Base-by-base conservation (phyloP, 53 echinoderm and acorn worm genomes). In the Paelopatides confundens region DNA sequence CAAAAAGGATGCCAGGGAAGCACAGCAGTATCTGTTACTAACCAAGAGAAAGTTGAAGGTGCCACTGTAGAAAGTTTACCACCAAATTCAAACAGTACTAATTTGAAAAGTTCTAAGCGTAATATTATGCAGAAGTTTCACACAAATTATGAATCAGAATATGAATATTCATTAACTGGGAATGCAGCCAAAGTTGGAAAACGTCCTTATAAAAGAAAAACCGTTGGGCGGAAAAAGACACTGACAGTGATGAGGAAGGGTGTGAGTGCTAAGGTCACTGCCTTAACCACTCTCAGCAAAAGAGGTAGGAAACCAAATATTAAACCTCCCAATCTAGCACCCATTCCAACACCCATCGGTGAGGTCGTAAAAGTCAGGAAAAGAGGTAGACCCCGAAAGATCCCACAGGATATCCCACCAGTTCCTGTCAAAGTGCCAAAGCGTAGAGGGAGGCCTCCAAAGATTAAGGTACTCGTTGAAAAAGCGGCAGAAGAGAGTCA, bases 371-470 rank as follows among this genome's bases (percentile, higher is more conserved):
- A 91, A 65, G 36, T 82, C 34, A 82, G 84, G 62, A 91, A 91
- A 76, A 69, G 87, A 82, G 91, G 91, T 30, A 82, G 91, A 76
- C 91, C 91, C 32, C 50, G 79, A 29, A 91, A 91, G 69, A 82
- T 24, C 24, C 63, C 27, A 37, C 64, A 83, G 37, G 51, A 27
- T 10, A 67, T 29, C 35, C 21, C 21, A 37, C 76, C 76, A 58
- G 64, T 84, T 31, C 85, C 85, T 40, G 64, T 65, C 14, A 86
- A 86, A 52, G 69, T 67, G 35, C 68, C 68, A 86, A 90, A 86
- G 70, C 36, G 86, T 32, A 87, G 87, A 65, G 91, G 91, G 64
- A 87, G 91, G 65, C 91, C 91, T 43, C 91, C 91, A 27, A 87
- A 84, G 64, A 87, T 31, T 13, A 36, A 62, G 52, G 87, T 81